Evolutionary conservation across 2,888 invertebrate genomes (phyloP).

Genomic region (Chironomus tentans): DNA sequence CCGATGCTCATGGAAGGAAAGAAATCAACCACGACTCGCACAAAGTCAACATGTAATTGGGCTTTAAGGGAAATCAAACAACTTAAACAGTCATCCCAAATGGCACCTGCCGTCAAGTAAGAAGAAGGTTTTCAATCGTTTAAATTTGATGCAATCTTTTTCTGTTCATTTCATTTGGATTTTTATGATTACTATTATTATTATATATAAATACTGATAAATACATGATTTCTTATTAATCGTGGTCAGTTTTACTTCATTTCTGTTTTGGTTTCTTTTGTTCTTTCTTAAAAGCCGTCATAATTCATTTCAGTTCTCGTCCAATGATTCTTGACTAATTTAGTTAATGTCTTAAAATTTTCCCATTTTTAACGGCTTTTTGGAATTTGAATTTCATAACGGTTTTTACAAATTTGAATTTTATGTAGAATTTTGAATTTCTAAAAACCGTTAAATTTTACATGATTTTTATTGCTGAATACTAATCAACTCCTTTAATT

Average conservation of each 20-base stretch:
- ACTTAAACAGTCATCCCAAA: slow-evolving; percentile 48
- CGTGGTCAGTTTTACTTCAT: too few relatives aligned
- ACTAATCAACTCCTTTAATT: neutral
- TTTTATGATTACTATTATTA: too few relatives aligned
- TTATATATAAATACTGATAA: too few relatives aligned
- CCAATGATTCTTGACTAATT: too few relatives aligned
- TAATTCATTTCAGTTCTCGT: too few relatives aligned
- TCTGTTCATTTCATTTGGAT: too few relatives aligned
- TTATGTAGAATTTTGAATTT: too few relatives aligned
- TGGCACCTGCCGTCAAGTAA: slow-evolving; percentile 13
- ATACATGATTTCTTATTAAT: too few relatives aligned
- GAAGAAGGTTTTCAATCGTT: neutral
- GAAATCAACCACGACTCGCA: slow-evolving; percentile 75
- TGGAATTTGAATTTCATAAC: neutral
- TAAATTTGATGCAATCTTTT: neutral
- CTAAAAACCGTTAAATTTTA: neutral
- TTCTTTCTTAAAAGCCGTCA: too few relatives aligned
- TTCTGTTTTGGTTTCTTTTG: neutral
- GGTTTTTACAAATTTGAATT: neutral
- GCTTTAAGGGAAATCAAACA: slow-evolving; percentile 91
- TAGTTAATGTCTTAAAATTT: too few relatives aligned
- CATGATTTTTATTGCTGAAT: neutral
- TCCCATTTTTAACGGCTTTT: too few relatives aligned
- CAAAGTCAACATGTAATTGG: slow-evolving; percentile 90
- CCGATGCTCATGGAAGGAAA: slow-evolving; percentile 79